A percentile compares a stretch with the other conserved stretches of the same genome.
Conservation (phyloP, 1,140 invertebrate species). For the Cylas formicarius region DNA sequence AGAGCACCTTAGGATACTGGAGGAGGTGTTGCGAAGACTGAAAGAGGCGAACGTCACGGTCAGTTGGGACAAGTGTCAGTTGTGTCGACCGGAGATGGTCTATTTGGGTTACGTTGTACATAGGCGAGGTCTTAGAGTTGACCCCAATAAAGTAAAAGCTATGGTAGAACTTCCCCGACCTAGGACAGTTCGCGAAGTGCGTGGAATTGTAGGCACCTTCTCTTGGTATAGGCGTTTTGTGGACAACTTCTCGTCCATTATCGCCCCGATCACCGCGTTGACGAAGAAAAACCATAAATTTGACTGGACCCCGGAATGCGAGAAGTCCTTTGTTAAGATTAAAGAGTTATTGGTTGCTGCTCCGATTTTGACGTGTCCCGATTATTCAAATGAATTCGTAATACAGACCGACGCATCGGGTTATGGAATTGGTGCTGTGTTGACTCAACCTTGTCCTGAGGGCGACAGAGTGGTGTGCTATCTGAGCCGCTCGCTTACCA, state of each 20-base stretch:
- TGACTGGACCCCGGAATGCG: constrained; percentile 23
- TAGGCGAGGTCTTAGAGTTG: neutral
- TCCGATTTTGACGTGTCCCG: constrained; percentile 15
- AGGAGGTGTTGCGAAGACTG: constrained; percentile 21
- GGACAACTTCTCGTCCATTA: constrained; percentile 3
- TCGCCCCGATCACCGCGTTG: constrained; percentile 26
- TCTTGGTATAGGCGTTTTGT: constrained; percentile 15
- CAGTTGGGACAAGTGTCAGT: too few species aligned
- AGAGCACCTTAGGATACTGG: constrained; percentile 4
- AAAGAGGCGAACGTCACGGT: constrained; percentile 22
- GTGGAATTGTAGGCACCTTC: constrained; percentile 7
- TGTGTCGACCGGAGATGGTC: constrained; percentile 3
- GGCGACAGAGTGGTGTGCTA: constrained; percentile 38
- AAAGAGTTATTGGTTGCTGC: constrained; percentile 21
- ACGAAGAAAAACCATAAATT: constrained; percentile 17
- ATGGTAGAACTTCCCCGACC: constrained; percentile 37
- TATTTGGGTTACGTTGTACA: constrained; percentile 14
- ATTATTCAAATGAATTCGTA: constrained; percentile 12
- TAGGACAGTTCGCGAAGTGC: constrained; percentile 19
- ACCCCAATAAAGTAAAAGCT: constrained; percentile 11
- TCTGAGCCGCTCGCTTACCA: constrained; percentile 36
- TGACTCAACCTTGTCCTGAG: constrained; percentile 26
- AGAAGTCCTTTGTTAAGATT: constrained; percentile 18
- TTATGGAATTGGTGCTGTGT: constrained; percentile 28
- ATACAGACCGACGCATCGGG: constrained; percentile 26